phyloP scores from a whole-genome alignment of 2,888 invertebrate genomes.

The Hylaea fasciaria region DNA sequence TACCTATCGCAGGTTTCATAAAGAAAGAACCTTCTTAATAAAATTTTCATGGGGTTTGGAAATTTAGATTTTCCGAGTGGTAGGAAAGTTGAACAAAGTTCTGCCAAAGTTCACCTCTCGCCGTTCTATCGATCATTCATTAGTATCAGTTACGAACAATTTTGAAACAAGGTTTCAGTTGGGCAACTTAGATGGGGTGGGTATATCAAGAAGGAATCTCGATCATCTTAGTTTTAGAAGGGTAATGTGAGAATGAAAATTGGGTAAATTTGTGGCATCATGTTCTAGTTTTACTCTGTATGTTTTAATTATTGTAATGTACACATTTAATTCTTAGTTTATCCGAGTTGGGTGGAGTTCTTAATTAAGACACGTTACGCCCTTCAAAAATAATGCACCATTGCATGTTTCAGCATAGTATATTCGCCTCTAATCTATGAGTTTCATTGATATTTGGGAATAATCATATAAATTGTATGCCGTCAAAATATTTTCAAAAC shows the following conservation, averaged over 20 bases:
- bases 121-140: constrained; percentile 30
- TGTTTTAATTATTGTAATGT: too few species aligned
- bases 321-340: too few species aligned
- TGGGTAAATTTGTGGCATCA: neutral
- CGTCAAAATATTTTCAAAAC: too few species aligned
- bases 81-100: constrained; percentile 18
- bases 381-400: too few species aligned
- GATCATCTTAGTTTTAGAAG: neutral
- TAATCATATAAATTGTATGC: too few species aligned
- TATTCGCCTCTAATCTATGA: too few species aligned
- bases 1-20: constrained; percentile 11
- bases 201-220: neutral
- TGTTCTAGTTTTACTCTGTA: too few species aligned
- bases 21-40: constrained; percentile 12
- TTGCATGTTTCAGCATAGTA: too few species aligned
- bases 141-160: constrained; percentile 28
- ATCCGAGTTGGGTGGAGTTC: too few species aligned
- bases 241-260: neutral
- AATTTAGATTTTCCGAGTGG: constrained; percentile 26
- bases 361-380: too few species aligned
- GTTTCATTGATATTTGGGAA: too few species aligned
- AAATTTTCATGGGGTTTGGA: constrained; percentile 24
- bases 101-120: constrained; percentile 12
- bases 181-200: constrained; percentile 2
- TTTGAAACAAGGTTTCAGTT: constrained; percentile 18